Evolutionary conservation across 2,888 invertebrate genomes (phyloP).

Genomic region (Vannuccia rotundouncinata): DNA sequence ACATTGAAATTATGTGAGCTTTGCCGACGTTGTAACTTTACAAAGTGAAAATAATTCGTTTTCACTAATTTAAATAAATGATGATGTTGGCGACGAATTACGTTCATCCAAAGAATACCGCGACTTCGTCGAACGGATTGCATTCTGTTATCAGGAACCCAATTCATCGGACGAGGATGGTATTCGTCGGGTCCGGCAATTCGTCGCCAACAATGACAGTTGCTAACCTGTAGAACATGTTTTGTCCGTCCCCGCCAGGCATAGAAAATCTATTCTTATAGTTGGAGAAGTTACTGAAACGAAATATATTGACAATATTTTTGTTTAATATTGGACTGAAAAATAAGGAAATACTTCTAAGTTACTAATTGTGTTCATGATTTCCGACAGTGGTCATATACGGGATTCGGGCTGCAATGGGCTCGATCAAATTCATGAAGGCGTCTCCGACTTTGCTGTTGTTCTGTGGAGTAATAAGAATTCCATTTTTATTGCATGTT

Average conservation of each 20-base stretch:
- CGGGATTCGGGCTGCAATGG: slow-evolving; percentile 30
- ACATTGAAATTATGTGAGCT: slow-evolving; percentile 77
- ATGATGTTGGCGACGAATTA: too few relatives aligned
- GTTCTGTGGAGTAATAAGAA: neutral
- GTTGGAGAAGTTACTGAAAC: slow-evolving; percentile 81
- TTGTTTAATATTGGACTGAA: too few relatives aligned
- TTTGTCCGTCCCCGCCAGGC: slow-evolving; percentile 43
- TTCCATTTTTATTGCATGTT: too few relatives aligned
- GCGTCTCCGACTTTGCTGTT: slow-evolving; percentile 21
- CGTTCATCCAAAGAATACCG: too few relatives aligned
- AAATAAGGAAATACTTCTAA: neutral
- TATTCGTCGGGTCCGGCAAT: too few relatives aligned
- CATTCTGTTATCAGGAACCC: too few relatives aligned
- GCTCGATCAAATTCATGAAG: slow-evolving; percentile 34
- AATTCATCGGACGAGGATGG: too few relatives aligned
- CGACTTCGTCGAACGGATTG: too few relatives aligned
- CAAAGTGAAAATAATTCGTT: slow-evolving; percentile 60
- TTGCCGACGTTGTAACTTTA: slow-evolving; percentile 82
- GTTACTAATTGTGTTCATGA: slow-evolving; percentile 21
- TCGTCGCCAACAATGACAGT: too few relatives aligned
- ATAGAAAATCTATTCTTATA: slow-evolving; percentile 69
- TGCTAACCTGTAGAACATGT: slow-evolving; percentile 47
- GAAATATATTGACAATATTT: neutral
- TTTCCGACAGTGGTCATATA: slow-evolving; percentile 32
- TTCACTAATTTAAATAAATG: too few relatives aligned